These are phyloP conservation scores for Myotis vivesi DNA, from an alignment of 2,797 vertebrate genomes.

Conservation along the genomic window DNA sequence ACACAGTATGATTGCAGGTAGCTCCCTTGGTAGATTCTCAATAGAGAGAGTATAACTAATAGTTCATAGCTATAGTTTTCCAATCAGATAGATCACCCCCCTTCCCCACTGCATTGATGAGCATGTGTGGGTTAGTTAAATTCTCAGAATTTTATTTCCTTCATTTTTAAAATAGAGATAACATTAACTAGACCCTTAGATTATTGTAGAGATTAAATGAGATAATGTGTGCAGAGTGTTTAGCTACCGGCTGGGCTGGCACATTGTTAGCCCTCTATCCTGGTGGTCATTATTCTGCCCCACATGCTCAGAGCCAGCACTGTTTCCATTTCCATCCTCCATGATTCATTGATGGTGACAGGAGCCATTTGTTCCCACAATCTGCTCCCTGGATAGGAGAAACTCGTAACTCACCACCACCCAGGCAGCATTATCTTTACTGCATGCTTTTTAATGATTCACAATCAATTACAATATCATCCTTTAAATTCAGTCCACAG, in stretches of 20 bases:
- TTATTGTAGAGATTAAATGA: not conserved
- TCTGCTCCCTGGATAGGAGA: not conserved
- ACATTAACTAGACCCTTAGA: not conserved
- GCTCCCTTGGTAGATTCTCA: not conserved
- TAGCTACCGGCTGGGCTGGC: not conserved
- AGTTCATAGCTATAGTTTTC: not conserved
- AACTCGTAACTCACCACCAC: not conserved
- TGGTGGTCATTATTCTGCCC: not conserved
- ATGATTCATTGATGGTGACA: not conserved
- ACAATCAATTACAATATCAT: constrained; percentile 65
- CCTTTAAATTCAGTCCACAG: constrained; percentile 60
- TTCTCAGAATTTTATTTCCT: not conserved
- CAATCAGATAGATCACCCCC: not conserved
- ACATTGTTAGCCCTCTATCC: not conserved
- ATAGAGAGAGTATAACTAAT: not conserved
- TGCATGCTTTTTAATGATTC: constrained; percentile 56
- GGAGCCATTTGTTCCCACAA: constrained; percentile 30
- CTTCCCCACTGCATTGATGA: not conserved
- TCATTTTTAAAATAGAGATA: not conserved
- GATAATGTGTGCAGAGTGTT: not conserved
- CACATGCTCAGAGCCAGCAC: not conserved
- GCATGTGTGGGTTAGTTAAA: not conserved
- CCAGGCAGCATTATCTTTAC: constrained; percentile 49
- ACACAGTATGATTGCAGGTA: not conserved
- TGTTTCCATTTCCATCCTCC: not conserved